A percentile compares a stretch with the other conserved stretches of the same genome.
These are phyloP conservation scores for Microcebus tavaratra DNA, from an alignment of 2,113 vertebrate genomes.

Conservation along the genomic window DNA sequence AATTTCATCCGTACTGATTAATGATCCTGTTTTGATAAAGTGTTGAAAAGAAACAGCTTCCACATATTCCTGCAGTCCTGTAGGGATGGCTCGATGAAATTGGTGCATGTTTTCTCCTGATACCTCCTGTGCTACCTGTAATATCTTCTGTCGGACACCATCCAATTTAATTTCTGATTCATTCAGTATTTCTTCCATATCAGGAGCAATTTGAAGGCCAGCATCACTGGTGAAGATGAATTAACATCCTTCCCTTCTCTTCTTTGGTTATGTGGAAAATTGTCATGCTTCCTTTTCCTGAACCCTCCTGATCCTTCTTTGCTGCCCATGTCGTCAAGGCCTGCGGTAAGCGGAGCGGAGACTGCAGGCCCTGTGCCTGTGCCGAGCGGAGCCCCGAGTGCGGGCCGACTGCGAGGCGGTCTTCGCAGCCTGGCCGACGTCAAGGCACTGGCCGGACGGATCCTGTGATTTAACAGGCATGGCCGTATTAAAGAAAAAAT, in stretches of 20 bases:
- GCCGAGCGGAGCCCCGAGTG: too few species aligned
- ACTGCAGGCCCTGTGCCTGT: too few species aligned
- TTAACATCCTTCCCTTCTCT: constrained; percentile 86
- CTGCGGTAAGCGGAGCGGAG: too few species aligned
- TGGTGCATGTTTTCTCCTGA: constrained; percentile 95
- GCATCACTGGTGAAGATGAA: constrained; percentile 87
- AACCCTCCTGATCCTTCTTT: constrained; percentile 86
- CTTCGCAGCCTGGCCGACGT: too few species aligned
- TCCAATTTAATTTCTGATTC: constrained; percentile 95
- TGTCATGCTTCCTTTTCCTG: constrained; percentile 90
- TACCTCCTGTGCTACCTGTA: constrained; percentile 93
- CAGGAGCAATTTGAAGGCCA: constrained; percentile 91
- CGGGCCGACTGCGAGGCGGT: too few species aligned
- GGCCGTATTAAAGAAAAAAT: not conserved
- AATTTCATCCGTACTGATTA: too few species aligned
- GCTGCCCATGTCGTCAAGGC: too few species aligned
- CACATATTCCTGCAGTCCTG: constrained; percentile 79
- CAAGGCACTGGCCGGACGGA: not conserved
- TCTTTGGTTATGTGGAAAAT: constrained; percentile 83
- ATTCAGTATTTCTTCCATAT: constrained; percentile 89
- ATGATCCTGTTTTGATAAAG: too few species aligned
- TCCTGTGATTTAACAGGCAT: not conserved
- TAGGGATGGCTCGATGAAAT: constrained; percentile 95
- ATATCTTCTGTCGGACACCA: constrained; percentile 92
- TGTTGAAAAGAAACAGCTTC: too few species aligned